Evolutionary conservation across 2,888 invertebrate species (phyloP).

Genomic region (Polydrusus cervinus): DNA sequence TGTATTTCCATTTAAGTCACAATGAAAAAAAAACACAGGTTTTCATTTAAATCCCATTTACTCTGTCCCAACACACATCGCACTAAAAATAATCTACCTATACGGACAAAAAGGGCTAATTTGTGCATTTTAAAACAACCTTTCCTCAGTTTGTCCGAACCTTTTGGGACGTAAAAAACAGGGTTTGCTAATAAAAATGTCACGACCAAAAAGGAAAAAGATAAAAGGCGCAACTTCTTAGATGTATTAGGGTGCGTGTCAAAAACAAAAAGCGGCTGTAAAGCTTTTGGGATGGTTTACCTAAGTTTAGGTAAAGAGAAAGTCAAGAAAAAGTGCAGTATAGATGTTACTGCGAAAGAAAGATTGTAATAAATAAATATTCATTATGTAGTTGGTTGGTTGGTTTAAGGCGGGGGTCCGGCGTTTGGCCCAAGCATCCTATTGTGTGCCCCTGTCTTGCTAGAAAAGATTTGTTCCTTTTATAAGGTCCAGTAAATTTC

Average conservation of each 20-base stretch:
- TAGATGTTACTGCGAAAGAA: not conserved
- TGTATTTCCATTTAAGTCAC: too few species aligned
- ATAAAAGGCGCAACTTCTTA: conserved; percentile 23
- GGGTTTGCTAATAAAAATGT: conserved; percentile 39
- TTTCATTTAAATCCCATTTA: not conserved
- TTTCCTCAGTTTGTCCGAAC: conserved; percentile 10
- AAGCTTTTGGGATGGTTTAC: conserved; percentile 14
- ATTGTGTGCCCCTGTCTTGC: too few species aligned
- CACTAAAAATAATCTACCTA: not conserved
- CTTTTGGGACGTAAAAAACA: conserved; percentile 21
- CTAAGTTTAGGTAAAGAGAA: conserved; percentile 10
- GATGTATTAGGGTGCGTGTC: conserved; percentile 40
- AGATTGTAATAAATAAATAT: not conserved
- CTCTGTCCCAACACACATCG: not conserved
- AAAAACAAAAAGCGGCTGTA: conserved; percentile 24
- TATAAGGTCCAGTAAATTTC: too few species aligned
- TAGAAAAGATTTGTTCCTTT: too few species aligned
- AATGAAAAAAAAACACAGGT: not conserved
- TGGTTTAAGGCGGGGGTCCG: too few species aligned
- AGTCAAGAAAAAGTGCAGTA: not conserved
- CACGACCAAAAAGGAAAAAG: conserved; percentile 25
- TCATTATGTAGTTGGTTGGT: too few species aligned
- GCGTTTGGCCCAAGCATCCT: too few species aligned
- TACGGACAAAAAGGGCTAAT: conserved; percentile 22
- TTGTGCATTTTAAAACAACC: conserved; percentile 26